These are phyloP conservation scores for Aphodius sticticus DNA, from an alignment of 2,888 invertebrate species.

Conservation along the genomic window DNA sequence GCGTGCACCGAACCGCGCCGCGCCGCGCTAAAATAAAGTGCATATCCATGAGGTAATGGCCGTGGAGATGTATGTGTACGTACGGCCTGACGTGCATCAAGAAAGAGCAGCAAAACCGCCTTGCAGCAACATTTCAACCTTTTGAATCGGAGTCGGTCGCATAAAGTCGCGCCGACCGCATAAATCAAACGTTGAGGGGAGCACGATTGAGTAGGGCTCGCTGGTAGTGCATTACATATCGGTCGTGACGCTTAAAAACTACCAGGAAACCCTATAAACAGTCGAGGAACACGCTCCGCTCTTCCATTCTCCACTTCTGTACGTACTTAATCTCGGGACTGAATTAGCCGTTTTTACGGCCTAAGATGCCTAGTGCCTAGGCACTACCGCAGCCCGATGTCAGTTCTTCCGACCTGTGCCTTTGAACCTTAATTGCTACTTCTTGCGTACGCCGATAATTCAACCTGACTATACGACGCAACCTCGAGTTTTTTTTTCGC, in stretches of 20 bases:
- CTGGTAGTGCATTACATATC: slow-evolving; percentile 57
- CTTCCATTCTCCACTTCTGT: slow-evolving; percentile 42
- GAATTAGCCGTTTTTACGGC: slow-evolving; percentile 30
- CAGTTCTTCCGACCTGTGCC: slow-evolving; percentile 18
- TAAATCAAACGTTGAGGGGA: slow-evolving; percentile 51
- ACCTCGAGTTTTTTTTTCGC: neutral
- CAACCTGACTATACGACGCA: neutral
- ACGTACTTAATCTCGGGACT: slow-evolving; percentile 33
- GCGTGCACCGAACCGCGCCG: neutral
- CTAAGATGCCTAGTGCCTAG: neutral
- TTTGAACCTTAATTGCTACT: slow-evolving; percentile 23
- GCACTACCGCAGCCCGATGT: slow-evolving; percentile 11
- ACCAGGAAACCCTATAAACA: slow-evolving; percentile 54
- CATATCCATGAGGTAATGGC: slow-evolving; percentile 25
- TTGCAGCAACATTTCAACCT: slow-evolving; percentile 27
- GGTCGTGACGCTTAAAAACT: slow-evolving; percentile 57
- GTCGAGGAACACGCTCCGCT: slow-evolving; percentile 45
- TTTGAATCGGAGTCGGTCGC: slow-evolving; percentile 39
- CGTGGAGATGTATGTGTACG: slow-evolving; percentile 10
- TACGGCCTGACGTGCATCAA: slow-evolving; percentile 27
- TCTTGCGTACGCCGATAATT: slow-evolving; percentile 9
- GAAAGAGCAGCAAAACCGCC: slow-evolving; percentile 23
- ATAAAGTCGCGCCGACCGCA: slow-evolving; percentile 48
- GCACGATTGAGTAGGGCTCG: slow-evolving; percentile 52
- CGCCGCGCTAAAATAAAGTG: slow-evolving; percentile 12